A percentile compares a stretch with the other conserved stretches of the same genome.
phyloP scores from a whole-genome alignment of 64 coral and sea anemone genomes.

The Trachythela sp. region DNA sequence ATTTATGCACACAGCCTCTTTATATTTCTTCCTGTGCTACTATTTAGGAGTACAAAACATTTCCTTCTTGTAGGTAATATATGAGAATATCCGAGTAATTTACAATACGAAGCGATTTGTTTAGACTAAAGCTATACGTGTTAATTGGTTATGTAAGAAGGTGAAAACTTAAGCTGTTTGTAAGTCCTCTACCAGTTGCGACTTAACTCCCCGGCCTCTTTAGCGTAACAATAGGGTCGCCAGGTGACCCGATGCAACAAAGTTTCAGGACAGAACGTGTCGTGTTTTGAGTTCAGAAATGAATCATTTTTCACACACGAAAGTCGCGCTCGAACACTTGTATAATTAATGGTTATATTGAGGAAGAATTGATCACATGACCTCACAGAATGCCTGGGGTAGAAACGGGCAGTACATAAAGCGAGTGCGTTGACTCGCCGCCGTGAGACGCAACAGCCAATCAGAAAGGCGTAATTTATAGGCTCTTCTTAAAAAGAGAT shows the following conservation, averaged over 20 bases:
- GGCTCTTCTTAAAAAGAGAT: constrained; percentile 25
- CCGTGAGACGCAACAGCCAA: background rate
- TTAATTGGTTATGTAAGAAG: constrained; percentile 14
- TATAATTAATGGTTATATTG: constrained; percentile 4
- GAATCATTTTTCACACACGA: constrained; percentile 23
- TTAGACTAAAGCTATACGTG: background rate
- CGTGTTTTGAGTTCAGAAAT: background rate
- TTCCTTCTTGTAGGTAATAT: background rate
- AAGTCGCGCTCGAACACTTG: background rate
- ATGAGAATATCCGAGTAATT: background rate
- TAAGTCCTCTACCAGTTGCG: background rate
- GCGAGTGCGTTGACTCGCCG: background rate
- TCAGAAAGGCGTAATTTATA: background rate
- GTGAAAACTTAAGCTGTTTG: constrained; percentile 8
- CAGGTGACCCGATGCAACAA: background rate
- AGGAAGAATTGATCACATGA: background rate
- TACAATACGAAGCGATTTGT: background rate
- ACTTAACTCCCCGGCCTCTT: background rate
- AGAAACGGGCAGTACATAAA: background rate
- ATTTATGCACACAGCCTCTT: background rate
- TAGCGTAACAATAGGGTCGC: background rate
- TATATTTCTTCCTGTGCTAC: background rate
- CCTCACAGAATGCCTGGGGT: background rate
- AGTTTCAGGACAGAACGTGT: background rate
- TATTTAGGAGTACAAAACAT: background rate